These are phyloP conservation scores for Ferrisia virgata DNA, from an alignment of 2,888 invertebrate genomes.

Conservation along the genomic window DNA sequence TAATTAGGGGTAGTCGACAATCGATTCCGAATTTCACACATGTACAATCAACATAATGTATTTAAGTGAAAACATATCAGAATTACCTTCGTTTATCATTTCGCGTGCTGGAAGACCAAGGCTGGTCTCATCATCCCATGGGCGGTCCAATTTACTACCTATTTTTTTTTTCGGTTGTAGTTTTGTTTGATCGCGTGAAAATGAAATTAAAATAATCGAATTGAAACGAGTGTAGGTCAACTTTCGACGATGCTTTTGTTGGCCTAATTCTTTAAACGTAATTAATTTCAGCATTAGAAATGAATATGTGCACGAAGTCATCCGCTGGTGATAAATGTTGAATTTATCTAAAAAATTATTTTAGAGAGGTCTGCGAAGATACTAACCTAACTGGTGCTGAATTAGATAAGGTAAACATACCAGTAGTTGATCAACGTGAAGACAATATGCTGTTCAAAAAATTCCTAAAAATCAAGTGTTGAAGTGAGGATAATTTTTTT, in stretches of 20 bases:
- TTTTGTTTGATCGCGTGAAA: background rate
- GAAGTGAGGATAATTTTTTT: constrained; percentile 15
- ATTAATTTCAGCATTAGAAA: no score
- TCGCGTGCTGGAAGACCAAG: background rate
- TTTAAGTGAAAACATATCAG: background rate
- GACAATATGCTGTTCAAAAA: no score
- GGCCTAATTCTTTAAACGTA: background rate
- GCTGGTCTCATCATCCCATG: background rate
- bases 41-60: background rate
- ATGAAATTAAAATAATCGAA: background rate
- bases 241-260: background rate
- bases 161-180: background rate
- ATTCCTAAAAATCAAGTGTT: background rate
- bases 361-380: no score
- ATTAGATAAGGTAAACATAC: no score
- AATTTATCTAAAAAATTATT: no score
- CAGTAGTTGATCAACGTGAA: no score
- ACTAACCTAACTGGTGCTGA: no score
- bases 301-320: no score
- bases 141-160: background rate
- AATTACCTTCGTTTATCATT: background rate
- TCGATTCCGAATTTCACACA: background rate
- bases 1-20: background rate
- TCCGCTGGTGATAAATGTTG: no score
- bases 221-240: no score